Evolutionary conservation across 1,140 invertebrate species (phyloP), one percentile per base, ranked within the genome.

Genomic region (Laupala kohalensis): DNA sequence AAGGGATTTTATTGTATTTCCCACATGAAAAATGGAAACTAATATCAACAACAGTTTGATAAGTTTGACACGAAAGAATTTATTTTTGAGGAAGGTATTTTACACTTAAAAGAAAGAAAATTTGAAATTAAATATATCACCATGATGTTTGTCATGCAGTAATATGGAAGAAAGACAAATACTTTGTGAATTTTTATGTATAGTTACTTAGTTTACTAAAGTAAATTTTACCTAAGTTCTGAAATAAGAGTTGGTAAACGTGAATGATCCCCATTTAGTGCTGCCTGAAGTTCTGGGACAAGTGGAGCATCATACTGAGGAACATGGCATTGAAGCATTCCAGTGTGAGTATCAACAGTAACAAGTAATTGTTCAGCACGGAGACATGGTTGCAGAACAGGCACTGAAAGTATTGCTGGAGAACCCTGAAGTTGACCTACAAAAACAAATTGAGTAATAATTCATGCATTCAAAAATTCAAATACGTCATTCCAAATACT

Each of bases 291-390:
- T 72, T 96, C 94, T 19, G 87, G 84, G 70, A 94, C 89, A 27
- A 92, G 84, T 19, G 92, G 89, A 63, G 91, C 89, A 77, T 90
- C 89, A 81, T 94, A 94, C 78, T 95, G 94, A 19, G 95, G 94
- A 62, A 97, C 91, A 78, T 96, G 94, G 75, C 92, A 94, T 62
- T 91, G 88, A 73, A 95, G 84, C 80, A 92, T 90, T 5, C 96
- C 96, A n/a, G 92, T 94, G 78, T 97, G 93, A 64, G 94, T 95
- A 78, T 97, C 95, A 30, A 98, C 93, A 63, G 94, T 93, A 24
- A 98, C 89, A 30, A 96, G 83, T 73, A 98, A 85, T 78, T 94
- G 89, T 79, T 98, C 96, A 0, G 95, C 95, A 74, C 92, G 85
- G 75, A 96, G 83, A 80, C 93, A 97, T 12, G 95, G 95, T 73